Evolutionary conservation across 2,113 vertebrate genomes (phyloP), one percentile per base, ranked within the genome.

Genomic region (Polyodon spathula): DNA sequence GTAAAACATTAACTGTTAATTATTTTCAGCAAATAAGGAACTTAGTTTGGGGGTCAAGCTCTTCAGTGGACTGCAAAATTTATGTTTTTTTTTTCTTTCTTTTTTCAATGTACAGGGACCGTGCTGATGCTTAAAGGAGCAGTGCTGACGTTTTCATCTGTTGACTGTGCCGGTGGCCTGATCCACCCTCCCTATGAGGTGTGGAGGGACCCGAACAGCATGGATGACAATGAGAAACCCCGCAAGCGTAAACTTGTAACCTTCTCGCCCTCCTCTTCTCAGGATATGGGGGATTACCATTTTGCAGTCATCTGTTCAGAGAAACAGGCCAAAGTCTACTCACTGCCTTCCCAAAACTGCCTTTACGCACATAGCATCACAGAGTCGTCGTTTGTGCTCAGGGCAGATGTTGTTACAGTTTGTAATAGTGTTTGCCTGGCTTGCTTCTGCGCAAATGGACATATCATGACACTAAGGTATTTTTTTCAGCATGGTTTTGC

Each of bases 361-460:
- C 89, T 97, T 66, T 95, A 92, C 48, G 89, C 92, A 62, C 93
- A 97, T 83, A 98, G 94, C 88, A 96, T 99, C 87, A 98, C 96
- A 0, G 96, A 99, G 77, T 93, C 96, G 0, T 97, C 96, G 58
- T 98, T 99, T 69, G 89, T 98, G 37, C 82, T 97, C 73, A 81
- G 86, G 62, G 94, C 94, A 10, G 86, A 97, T 37, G 82, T 95
- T 71, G 92, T 99, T 67, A 86, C 89, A 59, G 81, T 93, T 82
- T 92, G 82, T 67, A 93, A 89, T 86, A 93, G 88, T 61, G 86
- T 93, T 75, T 92, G 95, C 70, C 81, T 99, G 84, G 93, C 94
- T 42, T 95, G 94, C 78, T 97, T 99, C 82, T 97, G 93, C 73
- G 95, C 95, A 67, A 98, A 97, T 52, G 96, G 96, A 74, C 95